A percentile compares a stretch with the other conserved stretches of the same genome.
These are phyloP conservation scores for Bhutanitis thaidina DNA, from an alignment of 2,888 invertebrate genomes.

Conservation along the genomic window DNA sequence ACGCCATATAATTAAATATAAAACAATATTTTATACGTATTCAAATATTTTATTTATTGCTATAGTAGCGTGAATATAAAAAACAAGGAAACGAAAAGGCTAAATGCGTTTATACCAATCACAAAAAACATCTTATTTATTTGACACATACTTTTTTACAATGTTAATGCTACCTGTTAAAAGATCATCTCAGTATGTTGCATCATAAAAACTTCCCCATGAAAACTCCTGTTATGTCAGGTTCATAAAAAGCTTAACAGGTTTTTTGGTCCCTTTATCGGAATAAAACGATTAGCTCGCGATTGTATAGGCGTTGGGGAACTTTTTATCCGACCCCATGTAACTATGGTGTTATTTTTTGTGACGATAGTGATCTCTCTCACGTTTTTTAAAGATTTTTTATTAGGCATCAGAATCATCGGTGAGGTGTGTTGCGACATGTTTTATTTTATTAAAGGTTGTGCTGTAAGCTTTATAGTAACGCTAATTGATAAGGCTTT, in stretches of 20 bases:
- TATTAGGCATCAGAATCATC: conserved; percentile 56
- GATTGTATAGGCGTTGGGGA: conserved; percentile 36
- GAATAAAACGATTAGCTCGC: conserved; percentile 47
- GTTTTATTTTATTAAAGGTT: conserved; percentile 19
- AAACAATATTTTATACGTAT: too few relatives aligned
- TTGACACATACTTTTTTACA: too few relatives aligned
- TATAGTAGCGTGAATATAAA: too few relatives aligned
- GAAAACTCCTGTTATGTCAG: conserved; percentile 38
- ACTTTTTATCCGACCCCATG: conserved; percentile 46
- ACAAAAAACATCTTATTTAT: too few relatives aligned
- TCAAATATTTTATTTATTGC: too few relatives aligned
- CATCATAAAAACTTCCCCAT: conserved; percentile 24
- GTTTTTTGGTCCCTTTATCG: conserved; percentile 43
- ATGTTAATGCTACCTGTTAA: conserved; percentile 13
- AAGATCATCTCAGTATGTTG: background rate
- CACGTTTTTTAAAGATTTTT: conserved; percentile 71
- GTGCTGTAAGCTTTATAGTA: too few relatives aligned
- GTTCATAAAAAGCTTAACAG: conserved; percentile 58
- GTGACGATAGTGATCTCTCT: conserved; percentile 64
- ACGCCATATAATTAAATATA: too few relatives aligned
- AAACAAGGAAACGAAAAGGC: too few relatives aligned
- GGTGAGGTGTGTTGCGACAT: conserved; percentile 64
- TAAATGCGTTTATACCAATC: too few relatives aligned
- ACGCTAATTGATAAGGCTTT: too few relatives aligned
- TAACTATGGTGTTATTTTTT: conserved; percentile 54